Evolutionary conservation across 30 jellyfish, hydroid and myxozoan genomes (phyloP).

Genomic region (Cassiopea xamachana): DNA sequence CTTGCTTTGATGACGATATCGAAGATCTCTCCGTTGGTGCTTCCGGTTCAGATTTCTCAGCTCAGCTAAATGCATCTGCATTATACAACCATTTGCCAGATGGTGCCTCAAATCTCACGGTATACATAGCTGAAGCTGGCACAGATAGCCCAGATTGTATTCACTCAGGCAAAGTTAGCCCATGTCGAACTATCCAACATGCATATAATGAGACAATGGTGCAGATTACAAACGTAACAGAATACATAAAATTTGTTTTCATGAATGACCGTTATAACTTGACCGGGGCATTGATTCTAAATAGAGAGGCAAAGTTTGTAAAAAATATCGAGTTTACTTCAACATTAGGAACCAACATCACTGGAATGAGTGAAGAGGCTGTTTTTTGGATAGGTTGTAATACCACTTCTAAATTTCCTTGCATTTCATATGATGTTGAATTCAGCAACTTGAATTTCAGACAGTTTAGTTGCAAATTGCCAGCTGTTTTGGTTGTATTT

Average conservation of each 20-base stretch:
- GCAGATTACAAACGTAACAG: slow-evolving; percentile 16
- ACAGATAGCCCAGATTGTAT: slow-evolving; percentile 46
- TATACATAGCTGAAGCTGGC: slow-evolving; percentile 18
- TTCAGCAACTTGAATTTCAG: slow-evolving; percentile 49
- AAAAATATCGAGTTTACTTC: neutral
- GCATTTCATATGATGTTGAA: slow-evolving; percentile 43
- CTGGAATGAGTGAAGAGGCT: slow-evolving; percentile 24
- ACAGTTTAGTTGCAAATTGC: slow-evolving; percentile 39
- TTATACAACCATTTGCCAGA: neutral
- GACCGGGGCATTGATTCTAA: slow-evolving; percentile 28
- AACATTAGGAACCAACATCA: slow-evolving; percentile 20
- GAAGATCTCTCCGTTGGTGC: neutral
- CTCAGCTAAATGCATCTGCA: neutral
- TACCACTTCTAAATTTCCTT: neutral
- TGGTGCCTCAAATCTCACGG: neutral
- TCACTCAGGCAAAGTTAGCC: slow-evolving; percentile 5
- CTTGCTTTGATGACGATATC: neutral
- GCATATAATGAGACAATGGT: slow-evolving; percentile 42
- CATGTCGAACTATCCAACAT: slow-evolving; percentile 74
- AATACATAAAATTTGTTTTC: neutral
- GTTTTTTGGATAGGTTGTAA: slow-evolving; percentile 66
- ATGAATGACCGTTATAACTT: slow-evolving; percentile 40
- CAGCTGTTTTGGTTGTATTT: slow-evolving; percentile 74
- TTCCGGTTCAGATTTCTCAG: neutral
- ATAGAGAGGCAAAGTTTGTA: slow-evolving; percentile 16